Base-by-base conservation (phyloP, 2,888 invertebrate genomes). In the Altica lythri region DNA sequence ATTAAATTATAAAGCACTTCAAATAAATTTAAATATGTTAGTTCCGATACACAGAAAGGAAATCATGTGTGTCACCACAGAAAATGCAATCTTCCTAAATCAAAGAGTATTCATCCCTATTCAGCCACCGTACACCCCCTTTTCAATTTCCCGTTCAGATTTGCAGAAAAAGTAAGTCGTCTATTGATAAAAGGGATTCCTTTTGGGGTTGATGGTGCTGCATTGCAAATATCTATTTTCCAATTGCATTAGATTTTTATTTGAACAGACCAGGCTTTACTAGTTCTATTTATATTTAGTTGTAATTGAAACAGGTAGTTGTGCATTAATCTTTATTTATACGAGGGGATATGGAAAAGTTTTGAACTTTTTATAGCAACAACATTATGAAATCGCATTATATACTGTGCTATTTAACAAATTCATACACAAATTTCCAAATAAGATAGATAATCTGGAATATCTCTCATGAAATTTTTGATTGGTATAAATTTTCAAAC, bases 111-210 rank as follows among this genome's bases (percentile, higher is more conserved):
- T 29, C 19, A 13, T 35, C 14, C 30, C 10, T n/a, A 2, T n/a
- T 14, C 40, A 19, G 19, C 29, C 44, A 30, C 44, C 17, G 3
- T 12, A n/a, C 37, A 47, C 47, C 47, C 47, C 35, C 47, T 47
- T 47, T 47, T 37, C 47, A 47, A 47, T 47, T 47, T 47, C 37
- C 47, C 45, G n/a, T 44, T 13, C 18, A 35, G 40, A 27, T 47
- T 27, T 27, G 9, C 18, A 13, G 45, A 45, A 37, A 25, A 37
- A 25, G 47, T 37, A 47, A 47, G 47, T 47, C 35, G 35, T 47
- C 37, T 17, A 47, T 47, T 47, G 37, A 47, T 47, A 37, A 47
- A 32, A 19, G 35, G 25, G 25, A 47, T 27, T 37, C 47, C 27
- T 37, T 25, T 10, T 10, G 27, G 40, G 40, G 22, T 22, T 25